phyloP scores from a whole-genome alignment of 2,113 vertebrate species.

The Megalops atlanticus region DNA sequence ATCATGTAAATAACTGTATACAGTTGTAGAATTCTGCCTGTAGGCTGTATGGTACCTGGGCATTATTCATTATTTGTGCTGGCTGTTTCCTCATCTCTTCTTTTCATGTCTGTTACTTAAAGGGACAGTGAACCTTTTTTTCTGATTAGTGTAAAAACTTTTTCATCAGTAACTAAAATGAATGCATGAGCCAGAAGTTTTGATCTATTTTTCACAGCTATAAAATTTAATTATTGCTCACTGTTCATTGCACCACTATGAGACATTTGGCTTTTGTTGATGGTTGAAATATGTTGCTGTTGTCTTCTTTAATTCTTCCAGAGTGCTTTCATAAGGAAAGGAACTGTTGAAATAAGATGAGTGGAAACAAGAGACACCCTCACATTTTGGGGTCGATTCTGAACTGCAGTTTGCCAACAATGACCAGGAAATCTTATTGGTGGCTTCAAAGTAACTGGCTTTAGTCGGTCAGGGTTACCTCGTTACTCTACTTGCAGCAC shows the following conservation, averaged over 20 bases:
- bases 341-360: not conserved
- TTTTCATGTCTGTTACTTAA: conserved; percentile 57
- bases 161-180: conserved; percentile 23
- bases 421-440: no score
- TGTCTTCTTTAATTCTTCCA: not conserved
- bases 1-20: conserved; percentile 79
- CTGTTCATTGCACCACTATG: not conserved
- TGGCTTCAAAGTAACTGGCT: no score
- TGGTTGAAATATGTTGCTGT: not conserved
- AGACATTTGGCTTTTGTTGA: not conserved
- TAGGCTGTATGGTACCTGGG: conserved; percentile 74
- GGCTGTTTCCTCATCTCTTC: conserved; percentile 48
- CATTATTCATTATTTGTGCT: conserved; percentile 71
- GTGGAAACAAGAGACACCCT: no score
- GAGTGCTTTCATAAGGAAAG: not conserved
- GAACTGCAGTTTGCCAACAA: no score
- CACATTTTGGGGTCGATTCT: no score
- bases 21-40: conserved; percentile 72
- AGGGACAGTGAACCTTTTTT: conserved; percentile 69
- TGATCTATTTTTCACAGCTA: not conserved
- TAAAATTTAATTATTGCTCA: not conserved
- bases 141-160: not conserved
- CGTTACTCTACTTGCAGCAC: no score
- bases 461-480: no score
- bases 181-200: not conserved